Base-by-base conservation (phyloP, 2,797 vertebrate genomes). In the Thripadectes ignobilis region DNA sequence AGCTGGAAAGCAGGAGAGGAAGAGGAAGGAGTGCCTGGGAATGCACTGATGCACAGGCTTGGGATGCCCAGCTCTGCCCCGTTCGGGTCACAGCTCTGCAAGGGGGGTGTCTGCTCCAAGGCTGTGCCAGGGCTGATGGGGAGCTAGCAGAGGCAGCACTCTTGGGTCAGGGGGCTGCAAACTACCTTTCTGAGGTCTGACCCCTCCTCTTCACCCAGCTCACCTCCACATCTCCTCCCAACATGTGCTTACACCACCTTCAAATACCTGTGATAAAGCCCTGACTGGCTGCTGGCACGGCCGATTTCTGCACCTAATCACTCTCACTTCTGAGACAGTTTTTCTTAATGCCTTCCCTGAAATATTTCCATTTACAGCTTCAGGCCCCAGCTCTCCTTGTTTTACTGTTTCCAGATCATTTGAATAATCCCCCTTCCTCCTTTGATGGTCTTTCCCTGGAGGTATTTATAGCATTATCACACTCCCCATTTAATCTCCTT, bases 391-490 rank as follows among this genome's bases (percentile, higher is more conserved):
- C 63, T 71, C 74, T 91, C 78, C 92, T 95, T 91, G 91, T 95
- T 95, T 97, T 85, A 95, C 74, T 10, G 2, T 79, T 95, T 95
- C 88, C 93, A 94, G 82, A 92, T 96, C 63, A 96, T 97, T 95
- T 93, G 83, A 96, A 97, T 94, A 96, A 97, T 97, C 87, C 95
- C 74, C 84, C 82, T 80, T 87, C 78, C 62, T 89, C 69, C 95
- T 96, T 96, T 97, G 96, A 97, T 96, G 92, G 88, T 62, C 92
- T 97, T 97, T 96, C 92, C 89, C 92, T 84, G 87, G 80, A 96
- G 90, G 85, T 96, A 94, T 95, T 96, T 96, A 88, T 84, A 92
- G 59, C 39, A 38, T 88, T 93, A 95, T 95, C 93, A 84, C 63
- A 48, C 82, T 93, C 62, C 55, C 62, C 34, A 79, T 71, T 96